Evolutionary conservation across 1,140 invertebrate species (phyloP).

Genomic region (Plutomurus gul): DNA sequence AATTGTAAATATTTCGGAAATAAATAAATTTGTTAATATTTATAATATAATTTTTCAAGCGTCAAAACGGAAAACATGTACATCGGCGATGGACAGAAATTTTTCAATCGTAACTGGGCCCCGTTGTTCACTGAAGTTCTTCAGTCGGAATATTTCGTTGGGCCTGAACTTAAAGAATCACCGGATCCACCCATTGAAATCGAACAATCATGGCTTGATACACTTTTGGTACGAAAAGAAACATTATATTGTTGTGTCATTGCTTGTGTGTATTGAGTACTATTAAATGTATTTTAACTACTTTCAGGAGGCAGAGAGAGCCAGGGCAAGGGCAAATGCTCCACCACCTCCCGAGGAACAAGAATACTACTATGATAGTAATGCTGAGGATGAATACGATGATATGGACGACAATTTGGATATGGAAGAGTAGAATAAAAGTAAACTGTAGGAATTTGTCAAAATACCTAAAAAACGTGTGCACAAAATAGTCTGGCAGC

Average conservation of each 20-base stretch:
- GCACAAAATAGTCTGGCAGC: too few species aligned
- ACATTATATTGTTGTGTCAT: neutral
- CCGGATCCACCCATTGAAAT: constrained; percentile 69
- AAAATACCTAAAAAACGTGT: too few species aligned
- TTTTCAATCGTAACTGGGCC: constrained; percentile 62
- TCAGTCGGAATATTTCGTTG: constrained; percentile 67
- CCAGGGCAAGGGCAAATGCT: too few species aligned
- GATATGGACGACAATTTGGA: too few species aligned
- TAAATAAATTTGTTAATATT: too few species aligned
- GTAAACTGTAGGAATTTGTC: too few species aligned
- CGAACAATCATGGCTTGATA: constrained; percentile 65
- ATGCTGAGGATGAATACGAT: too few species aligned
- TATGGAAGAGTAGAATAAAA: too few species aligned
- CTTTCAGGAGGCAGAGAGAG: too few species aligned
- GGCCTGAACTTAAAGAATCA: constrained; percentile 71
- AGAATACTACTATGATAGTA: too few species aligned
- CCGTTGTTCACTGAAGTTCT: constrained; percentile 67
- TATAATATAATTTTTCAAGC: constrained; percentile 35
- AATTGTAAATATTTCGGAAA: neutral
- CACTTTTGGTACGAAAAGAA: constrained; percentile 41
- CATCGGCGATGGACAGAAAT: constrained; percentile 80
- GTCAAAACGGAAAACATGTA: constrained; percentile 76
- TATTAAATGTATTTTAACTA: too few species aligned
- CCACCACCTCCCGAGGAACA: too few species aligned
- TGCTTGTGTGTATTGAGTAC: neutral